Percentiles rank a stretch among this genome's conserved stretches.
Evolutionary conservation across 2,888 invertebrate species (phyloP).

Genomic region (Agrochola macilenta): DNA sequence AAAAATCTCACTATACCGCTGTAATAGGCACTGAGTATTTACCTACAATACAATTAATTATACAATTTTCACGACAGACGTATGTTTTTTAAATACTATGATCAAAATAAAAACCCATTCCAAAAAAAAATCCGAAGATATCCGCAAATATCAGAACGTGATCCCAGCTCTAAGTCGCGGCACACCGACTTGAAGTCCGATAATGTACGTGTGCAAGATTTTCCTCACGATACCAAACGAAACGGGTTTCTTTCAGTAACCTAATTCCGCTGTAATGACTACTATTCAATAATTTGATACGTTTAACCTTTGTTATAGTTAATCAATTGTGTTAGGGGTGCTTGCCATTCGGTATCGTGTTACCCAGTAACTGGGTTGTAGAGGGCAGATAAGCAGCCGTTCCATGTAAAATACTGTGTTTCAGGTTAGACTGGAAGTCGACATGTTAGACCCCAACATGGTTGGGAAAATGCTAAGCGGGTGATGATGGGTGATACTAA

Average conservation of each 20-base stretch:
- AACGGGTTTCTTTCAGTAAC: constrained; percentile 48
- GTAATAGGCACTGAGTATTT: neutral
- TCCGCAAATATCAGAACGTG: constrained; percentile 49
- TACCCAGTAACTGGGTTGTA: too few relatives aligned
- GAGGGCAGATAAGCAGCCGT: too few relatives aligned
- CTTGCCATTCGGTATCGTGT: neutral
- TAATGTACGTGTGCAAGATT: constrained; percentile 63
- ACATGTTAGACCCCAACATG: too few relatives aligned
- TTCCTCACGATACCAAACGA: constrained; percentile 53
- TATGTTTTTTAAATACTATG: neutral
- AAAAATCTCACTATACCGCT: neutral
- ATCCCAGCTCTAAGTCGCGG: constrained; percentile 24
- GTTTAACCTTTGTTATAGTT: neutral
- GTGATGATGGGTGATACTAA: too few relatives aligned
- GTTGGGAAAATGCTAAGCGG: too few relatives aligned
- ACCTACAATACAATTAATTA: neutral
- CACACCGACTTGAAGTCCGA: constrained; percentile 52
- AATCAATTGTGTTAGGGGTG: neutral
- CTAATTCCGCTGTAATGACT: constrained; percentile 49
- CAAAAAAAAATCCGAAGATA: constrained; percentile 22
- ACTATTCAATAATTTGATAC: constrained; percentile 14
- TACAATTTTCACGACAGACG: neutral
- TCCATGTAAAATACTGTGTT: too few relatives aligned
- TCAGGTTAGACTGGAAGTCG: too few relatives aligned
- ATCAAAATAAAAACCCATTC: neutral